Conservation (phyloP, 1,140 invertebrate species). For the Ephestia elutella region DNA sequence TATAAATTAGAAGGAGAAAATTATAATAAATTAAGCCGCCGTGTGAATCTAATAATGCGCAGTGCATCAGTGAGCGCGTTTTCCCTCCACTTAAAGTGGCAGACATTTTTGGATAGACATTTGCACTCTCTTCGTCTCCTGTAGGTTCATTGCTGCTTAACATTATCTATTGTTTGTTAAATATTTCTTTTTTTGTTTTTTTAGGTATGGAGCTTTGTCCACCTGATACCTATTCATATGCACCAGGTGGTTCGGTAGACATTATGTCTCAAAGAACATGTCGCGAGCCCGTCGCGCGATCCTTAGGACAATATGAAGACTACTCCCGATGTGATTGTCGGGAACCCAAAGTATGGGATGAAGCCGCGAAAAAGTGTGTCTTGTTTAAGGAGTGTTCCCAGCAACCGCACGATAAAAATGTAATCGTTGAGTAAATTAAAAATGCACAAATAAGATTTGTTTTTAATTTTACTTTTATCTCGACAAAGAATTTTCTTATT, state of each 20-base stretch:
- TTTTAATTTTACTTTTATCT: neutral
- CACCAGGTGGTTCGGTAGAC: conserved; percentile 9
- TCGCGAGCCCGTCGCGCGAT: conserved; percentile 7
- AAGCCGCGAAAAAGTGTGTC: conserved; percentile 19
- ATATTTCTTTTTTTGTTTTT: neutral
- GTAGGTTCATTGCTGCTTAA: too few species aligned
- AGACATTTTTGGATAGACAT: too few species aligned
- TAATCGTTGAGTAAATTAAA: neutral
- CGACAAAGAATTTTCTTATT: neutral
- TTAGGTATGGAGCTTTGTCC: conserved; percentile 18
- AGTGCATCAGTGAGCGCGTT: too few species aligned
- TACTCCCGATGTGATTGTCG: conserved; percentile 22
- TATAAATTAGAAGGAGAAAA: too few species aligned
- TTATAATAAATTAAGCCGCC: too few species aligned
- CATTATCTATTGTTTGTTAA: neutral
- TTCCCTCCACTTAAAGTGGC: too few species aligned
- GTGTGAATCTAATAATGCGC: too few species aligned
- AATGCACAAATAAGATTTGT: too few species aligned
- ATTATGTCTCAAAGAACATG: conserved; percentile 22
- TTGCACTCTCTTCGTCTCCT: too few species aligned
- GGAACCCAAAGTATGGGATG: conserved; percentile 18
- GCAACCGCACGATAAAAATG: neutral
- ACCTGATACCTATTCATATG: conserved; percentile 14
- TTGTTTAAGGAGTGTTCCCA: conserved; percentile 16
- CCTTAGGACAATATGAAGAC: conserved; percentile 18